Percentiles rank a stretch among this genome's conserved stretches.
Conservation (phyloP, 2,888 invertebrate genomes). For the Rhodophaea formosa region DNA sequence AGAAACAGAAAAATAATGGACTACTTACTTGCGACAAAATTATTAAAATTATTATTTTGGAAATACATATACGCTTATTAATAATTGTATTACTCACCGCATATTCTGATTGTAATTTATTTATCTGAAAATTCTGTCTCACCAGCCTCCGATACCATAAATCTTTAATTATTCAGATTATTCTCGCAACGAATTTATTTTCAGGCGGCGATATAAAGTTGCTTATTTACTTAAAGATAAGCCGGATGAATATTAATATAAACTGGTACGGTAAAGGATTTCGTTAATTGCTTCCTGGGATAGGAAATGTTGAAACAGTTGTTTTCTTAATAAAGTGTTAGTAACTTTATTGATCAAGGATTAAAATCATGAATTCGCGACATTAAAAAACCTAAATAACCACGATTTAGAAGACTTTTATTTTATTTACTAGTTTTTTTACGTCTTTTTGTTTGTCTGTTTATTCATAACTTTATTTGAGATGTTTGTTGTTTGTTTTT, state of each 20-base stretch:
- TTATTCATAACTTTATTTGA: too few relatives aligned
- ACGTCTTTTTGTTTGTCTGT: too few relatives aligned
- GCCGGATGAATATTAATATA: conserved; percentile 2
- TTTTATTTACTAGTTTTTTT: too few relatives aligned
- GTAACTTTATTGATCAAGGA: background rate
- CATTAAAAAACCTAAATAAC: too few relatives aligned
- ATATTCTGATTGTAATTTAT: background rate
- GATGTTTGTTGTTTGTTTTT: too few relatives aligned
- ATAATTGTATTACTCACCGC: background rate
- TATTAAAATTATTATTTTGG: too few relatives aligned
- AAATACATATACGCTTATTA: too few relatives aligned
- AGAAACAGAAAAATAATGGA: too few relatives aligned
- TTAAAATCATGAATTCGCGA: too few relatives aligned
- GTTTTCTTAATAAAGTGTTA: background rate
- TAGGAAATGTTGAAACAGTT: background rate
- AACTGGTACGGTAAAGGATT: conserved; percentile 1
- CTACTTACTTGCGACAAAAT: too few relatives aligned
- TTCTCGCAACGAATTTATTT: background rate
- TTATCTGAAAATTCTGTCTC: background rate
- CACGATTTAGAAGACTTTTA: too few relatives aligned
- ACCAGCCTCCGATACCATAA: background rate
- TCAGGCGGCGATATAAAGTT: conserved; percentile 1
- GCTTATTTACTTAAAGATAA: conserved; percentile 7
- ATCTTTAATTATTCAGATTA: conserved; percentile 7
- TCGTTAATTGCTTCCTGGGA: conserved; percentile 2